Base-by-base conservation (phyloP, 1,140 invertebrate genomes). In the Chionoecetes opilio region DNA sequence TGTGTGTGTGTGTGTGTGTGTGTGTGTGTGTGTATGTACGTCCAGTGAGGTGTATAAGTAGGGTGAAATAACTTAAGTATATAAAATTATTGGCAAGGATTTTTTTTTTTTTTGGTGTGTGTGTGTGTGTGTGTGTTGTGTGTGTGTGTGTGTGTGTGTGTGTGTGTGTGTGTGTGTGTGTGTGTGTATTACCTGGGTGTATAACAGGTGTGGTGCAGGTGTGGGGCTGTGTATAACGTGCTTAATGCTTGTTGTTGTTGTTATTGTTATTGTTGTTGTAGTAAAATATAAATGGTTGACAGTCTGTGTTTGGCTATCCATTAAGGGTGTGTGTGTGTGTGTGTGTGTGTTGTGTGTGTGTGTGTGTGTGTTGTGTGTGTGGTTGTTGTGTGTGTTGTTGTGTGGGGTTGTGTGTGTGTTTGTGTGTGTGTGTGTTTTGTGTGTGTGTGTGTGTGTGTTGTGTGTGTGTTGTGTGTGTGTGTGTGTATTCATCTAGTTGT, bases 1-100 rank as follows among this genome's bases (percentile, higher is more conserved):
- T 90, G 38, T 90, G n/a, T n/a, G n/a, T n/a, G n/a, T n/a, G n/a
- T n/a, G n/a, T n/a, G n/a, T n/a, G n/a, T n/a, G n/a, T n/a, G n/a
- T n/a, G n/a, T n/a, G n/a, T n/a, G n/a, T 90, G 38, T 90, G 38
- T 90, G 38, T 90, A 90, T 90, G 38, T 90, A 90, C 38, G 38
- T 90, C 3, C 26, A 90, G 26, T n/a, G n/a, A n/a, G 63, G 37
- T 91, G 53, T 91, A 14, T 75, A 14, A n/a, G n/a, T n/a, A n/a
- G n/a, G n/a, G n/a, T n/a, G n/a, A n/a, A n/a, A n/a, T n/a, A n/a
- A n/a, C n/a, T n/a, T n/a, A n/a, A n/a, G n/a, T n/a, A n/a, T n/a
- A n/a, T n/a, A n/a, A n/a, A n/a, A n/a, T n/a, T n/a, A n/a, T n/a
- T n/a, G n/a, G n/a, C n/a, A n/a, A n/a, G n/a, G n/a, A n/a, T 75